Evolutionary conservation across 2,113 vertebrate species (phyloP), one percentile per base, ranked within the genome.

Genomic region (Setophaga coronata): DNA sequence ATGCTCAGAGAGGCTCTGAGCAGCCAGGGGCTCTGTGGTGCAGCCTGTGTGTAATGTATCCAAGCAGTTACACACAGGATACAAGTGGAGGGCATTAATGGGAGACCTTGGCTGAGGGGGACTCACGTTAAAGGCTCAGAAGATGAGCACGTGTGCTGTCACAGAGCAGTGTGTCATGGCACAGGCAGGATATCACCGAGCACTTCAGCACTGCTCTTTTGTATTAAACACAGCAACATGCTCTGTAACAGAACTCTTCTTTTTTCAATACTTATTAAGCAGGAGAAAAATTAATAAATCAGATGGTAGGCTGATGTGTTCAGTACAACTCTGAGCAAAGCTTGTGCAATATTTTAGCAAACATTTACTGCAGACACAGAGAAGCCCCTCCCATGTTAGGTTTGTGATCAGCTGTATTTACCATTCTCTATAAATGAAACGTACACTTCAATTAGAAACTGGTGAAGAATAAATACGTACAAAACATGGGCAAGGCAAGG

Each of bases 401-500:
- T 91, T 82, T 70, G 31, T 72, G 33, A 71, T 80, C 66, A 72
- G 34, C 71, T 87, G 40, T 47, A 61, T 50, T 71, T 57, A 91
- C 72, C 79, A 72, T 67, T 90, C 45, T 33, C 31, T 80, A 64
- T 40, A 57, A 56, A 43, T 69, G 40, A 95, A 95, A 90, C 6
- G 5, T 21, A 69, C 9, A 82, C 48, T 92, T 72, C 73, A 70
- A 42, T 67, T 29, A 87, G 54, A 93, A 96, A 76, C 38, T 53
- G 31, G 66, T 58, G 81, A 83, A 82, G 40, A 92, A 73, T 23
- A 66, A 74, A 90, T 61, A 83, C 61, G 88, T 82, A 24, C 33
- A 93, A 95, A 82, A 95, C 51, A 89, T 28, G 5, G 38, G 79
- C 94, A 95, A 95, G 74, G 58, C 84, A 97, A 93, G 81, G 90